Evolutionary conservation across 2,113 vertebrate species (phyloP).

Genomic region (Dipodomys ordii): DNA sequence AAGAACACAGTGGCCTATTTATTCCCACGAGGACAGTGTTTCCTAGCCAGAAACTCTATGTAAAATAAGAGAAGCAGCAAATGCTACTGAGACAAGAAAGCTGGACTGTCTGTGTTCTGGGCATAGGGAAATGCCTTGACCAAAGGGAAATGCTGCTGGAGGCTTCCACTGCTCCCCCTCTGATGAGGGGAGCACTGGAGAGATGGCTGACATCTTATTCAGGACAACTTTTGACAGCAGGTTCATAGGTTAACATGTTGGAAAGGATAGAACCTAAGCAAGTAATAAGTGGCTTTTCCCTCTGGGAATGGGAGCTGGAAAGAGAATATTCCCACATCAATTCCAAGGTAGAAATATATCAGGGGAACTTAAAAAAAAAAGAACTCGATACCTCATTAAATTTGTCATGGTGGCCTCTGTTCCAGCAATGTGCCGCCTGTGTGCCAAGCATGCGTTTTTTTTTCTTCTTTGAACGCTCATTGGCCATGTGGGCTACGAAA

Average conservation of each 20-base stretch:
- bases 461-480: neutral
- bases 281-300: conserved; percentile 19
- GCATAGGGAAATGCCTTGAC: neutral
- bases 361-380: conserved; percentile 32
- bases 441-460: neutral
- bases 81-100: neutral
- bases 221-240: neutral
- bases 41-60: neutral
- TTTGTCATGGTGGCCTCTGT: conserved; percentile 24
- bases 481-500: neutral
- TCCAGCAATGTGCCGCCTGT: neutral
- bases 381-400: conserved; percentile 33
- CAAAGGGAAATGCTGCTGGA: neutral
- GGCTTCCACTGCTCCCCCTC: neutral
- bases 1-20: neutral
- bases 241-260: neutral
- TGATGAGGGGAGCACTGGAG: neutral
- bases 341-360: conserved; percentile 47
- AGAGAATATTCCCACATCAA: conserved; percentile 36
- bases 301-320: neutral
- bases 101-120: neutral
- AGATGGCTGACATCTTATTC: neutral
- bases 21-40: neutral
- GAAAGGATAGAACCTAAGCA: neutral
- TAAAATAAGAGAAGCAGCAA: neutral